Percentiles rank a stretch among this genome's conserved stretches.
Conservation (phyloP, 2,113 vertebrate genomes). For the Trichechus manatus region DNA sequence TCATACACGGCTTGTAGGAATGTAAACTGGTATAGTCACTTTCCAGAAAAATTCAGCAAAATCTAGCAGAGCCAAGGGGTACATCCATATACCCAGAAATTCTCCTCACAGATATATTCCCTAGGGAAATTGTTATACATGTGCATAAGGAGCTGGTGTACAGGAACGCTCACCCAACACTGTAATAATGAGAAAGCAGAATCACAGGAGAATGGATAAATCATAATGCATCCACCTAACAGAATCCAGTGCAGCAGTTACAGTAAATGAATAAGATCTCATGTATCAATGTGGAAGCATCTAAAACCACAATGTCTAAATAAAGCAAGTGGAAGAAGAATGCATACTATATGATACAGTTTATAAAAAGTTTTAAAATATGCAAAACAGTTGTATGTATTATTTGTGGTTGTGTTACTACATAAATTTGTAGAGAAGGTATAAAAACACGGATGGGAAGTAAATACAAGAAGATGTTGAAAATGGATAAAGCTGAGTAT, state of each 20-base stretch:
- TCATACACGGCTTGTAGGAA: background rate
- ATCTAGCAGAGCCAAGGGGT: background rate
- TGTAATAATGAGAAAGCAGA: constrained; percentile 38
- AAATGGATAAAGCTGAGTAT: constrained; percentile 67
- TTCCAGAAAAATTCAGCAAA: constrained; percentile 48
- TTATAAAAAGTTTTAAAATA: constrained; percentile 74
- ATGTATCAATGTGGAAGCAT: constrained; percentile 43
- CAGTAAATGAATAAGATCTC: constrained; percentile 49
- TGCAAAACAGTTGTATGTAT: constrained; percentile 60
- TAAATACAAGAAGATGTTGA: constrained; percentile 57
- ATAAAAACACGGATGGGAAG: constrained; percentile 45
- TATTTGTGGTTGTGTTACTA: constrained; percentile 66
- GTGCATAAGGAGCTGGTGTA: background rate
- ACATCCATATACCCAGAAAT: background rate
- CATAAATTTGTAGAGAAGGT: constrained; percentile 64
- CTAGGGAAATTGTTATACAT: background rate
- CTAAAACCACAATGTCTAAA: constrained; percentile 25
- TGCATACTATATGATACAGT: background rate
- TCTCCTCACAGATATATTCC: background rate
- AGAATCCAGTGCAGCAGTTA: constrained; percentile 10
- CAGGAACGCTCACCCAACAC: background rate
- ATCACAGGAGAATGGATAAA: constrained; percentile 35
- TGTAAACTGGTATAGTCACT: background rate
- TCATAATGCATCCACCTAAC: background rate
- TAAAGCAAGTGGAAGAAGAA: constrained; percentile 34